Evolutionary conservation across 2,113 vertebrate genomes (phyloP).

Genomic region (Malurus melanocephalus): DNA sequence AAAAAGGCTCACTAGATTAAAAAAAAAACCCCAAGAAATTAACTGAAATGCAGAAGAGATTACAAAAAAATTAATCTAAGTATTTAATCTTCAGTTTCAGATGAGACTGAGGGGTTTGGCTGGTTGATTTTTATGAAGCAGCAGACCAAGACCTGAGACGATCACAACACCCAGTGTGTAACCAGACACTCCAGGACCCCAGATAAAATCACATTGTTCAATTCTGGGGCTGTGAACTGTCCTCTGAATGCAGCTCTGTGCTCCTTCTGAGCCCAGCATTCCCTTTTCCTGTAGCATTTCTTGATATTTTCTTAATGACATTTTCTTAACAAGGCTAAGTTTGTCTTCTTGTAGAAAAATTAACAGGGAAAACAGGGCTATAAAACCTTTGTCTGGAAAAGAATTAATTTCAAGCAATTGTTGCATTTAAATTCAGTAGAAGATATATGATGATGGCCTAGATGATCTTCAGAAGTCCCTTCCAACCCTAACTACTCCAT

Average conservation of each 20-base stretch:
- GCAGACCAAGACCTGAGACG: not conserved
- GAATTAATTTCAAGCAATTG: not conserved
- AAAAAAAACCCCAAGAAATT: not conserved
- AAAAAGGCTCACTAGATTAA: not conserved
- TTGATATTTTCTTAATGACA: not conserved
- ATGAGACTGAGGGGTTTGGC: fast-evolving
- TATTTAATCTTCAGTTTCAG: not conserved
- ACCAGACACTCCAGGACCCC: not conserved
- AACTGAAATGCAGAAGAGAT: not conserved
- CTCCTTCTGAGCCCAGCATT: not conserved
- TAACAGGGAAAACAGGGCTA: not conserved
- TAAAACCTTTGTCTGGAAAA: not conserved
- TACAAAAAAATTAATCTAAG: not conserved
- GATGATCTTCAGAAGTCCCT: not conserved
- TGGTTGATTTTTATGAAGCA: not conserved
- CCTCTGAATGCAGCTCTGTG: not conserved
- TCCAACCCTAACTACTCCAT: not conserved
- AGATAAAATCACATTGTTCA: not conserved
- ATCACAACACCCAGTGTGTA: not conserved
- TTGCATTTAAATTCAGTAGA: not conserved
- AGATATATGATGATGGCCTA: not conserved
- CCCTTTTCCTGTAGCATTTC: not conserved
- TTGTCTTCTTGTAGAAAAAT: not conserved
- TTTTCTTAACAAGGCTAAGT: not conserved
- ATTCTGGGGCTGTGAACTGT: not conserved